Evolutionary conservation across 2,797 vertebrate genomes (phyloP).

Genomic region (Trachops cirrhosus): DNA sequence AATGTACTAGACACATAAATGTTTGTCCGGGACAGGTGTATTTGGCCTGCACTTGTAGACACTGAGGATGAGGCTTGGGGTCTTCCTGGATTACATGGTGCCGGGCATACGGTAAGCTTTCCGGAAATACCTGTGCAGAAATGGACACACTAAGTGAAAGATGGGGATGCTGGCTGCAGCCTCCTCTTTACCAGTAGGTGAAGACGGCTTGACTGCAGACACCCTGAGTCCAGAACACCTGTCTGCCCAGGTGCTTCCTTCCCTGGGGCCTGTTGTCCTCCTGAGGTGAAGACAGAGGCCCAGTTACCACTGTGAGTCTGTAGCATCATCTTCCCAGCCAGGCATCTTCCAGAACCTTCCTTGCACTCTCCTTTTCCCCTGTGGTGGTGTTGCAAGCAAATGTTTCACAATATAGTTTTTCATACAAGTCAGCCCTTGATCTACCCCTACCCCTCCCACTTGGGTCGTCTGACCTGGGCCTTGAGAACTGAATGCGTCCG

Average conservation of each 20-base stretch:
- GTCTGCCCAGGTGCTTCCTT: neutral
- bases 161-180: too few relatives aligned
- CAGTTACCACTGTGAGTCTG: neutral
- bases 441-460: neutral
- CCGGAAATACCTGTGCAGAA: neutral
- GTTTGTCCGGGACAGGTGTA: accelerated
- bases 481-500: accelerated
- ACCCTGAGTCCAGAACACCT: neutral
- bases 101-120: accelerated
- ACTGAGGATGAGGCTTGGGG: neutral
- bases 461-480: neutral
- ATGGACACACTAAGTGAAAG: neutral
- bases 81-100: accelerated
- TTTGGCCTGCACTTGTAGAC: neutral
- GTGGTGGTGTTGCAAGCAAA: neutral
- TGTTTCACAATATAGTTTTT: neutral
- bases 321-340: neutral
- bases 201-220: neutral
- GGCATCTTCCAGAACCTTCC: neutral
- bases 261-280: neutral
- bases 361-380: accelerated
- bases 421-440: neutral
- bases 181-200: neutral
- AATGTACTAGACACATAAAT: accelerated
- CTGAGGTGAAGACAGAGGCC: neutral